Base-by-base conservation (phyloP, 30 jellyfish, hydroid and myxozoan species). In the Phacellophora camtschatica region DNA sequence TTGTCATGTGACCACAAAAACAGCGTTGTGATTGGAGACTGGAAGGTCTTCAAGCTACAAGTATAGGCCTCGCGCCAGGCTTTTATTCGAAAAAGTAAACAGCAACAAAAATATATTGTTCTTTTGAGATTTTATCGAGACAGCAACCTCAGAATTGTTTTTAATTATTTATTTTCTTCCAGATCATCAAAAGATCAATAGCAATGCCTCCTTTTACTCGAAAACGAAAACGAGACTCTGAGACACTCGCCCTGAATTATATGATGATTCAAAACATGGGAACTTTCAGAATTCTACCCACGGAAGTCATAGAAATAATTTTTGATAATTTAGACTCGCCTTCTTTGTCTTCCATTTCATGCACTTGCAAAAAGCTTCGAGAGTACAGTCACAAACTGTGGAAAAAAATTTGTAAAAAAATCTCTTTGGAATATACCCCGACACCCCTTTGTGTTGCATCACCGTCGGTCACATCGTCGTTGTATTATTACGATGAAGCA, bases 131-230 rank as follows among this genome's bases (percentile, higher is more conserved):
- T n/a, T n/a, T n/a, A n/a, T n/a, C n/a, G n/a, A n/a, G n/a, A n/a
- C n/a, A n/a, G n/a, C n/a, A n/a, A n/a, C n/a, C n/a, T n/a, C n/a
- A n/a, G n/a, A n/a, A n/a, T n/a, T n/a, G n/a, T n/a, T n/a, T n/a
- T n/a, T n/a, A n/a, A n/a, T n/a, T n/a, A n/a, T 49, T 49, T 12
- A 49, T 5, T 49, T 12, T 12, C 4, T 5, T 55, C 29, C 32
- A 2, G 24, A 31, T 3, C 23, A 11, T 20, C 23, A 42, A 20
- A 9, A n/a, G n/a, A n/a, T n/a, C n/a, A n/a, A n/a, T n/a, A n/a
- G 39, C 65, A 16, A 80, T 80, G 91, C 77, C 91, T 66, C 91
- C 91, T 4, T 32, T 80, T 69, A 80, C 91, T 22, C 77, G 91
- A 27, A 80, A 80, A 55, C 69, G 91, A 57, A 80, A 80, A 32